A percentile compares a stretch with the other conserved stretches of the same genome.
Conservation (phyloP, 2,888 invertebrate species). For the Tenthredo mesomela region DNA sequence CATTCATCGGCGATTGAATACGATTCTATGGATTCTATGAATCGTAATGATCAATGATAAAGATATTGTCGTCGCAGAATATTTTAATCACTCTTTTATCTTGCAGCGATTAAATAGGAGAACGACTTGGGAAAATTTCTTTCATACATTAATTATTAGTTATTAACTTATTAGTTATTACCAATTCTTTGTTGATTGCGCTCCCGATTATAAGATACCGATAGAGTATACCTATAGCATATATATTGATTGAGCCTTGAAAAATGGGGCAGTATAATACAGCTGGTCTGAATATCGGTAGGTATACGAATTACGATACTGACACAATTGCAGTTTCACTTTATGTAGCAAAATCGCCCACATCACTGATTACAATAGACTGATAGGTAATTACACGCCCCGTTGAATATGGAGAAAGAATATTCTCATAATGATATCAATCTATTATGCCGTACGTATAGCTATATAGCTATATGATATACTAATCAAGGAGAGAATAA, state of each 20-base stretch:
- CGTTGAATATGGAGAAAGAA: background rate
- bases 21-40: background rate
- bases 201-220: background rate
- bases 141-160: too few species aligned
- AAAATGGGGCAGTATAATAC: background rate
- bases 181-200: background rate
- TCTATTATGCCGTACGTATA: background rate
- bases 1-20: background rate
- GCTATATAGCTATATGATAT: background rate
- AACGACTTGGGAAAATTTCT: too few species aligned
- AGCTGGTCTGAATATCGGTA: background rate
- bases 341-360: background rate
- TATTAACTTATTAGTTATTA: too few species aligned
- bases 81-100: background rate
- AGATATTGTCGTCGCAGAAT: background rate
- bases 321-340: conserved; percentile 7
- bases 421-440: background rate
- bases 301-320: background rate
- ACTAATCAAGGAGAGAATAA: background rate
- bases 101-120: background rate
- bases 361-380: background rate
- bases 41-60: background rate
- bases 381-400: conserved; percentile 22
- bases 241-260: background rate
- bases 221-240: background rate